Base-by-base conservation (phyloP, 2,888 invertebrate species). In the Hermodice carunculata region DNA sequence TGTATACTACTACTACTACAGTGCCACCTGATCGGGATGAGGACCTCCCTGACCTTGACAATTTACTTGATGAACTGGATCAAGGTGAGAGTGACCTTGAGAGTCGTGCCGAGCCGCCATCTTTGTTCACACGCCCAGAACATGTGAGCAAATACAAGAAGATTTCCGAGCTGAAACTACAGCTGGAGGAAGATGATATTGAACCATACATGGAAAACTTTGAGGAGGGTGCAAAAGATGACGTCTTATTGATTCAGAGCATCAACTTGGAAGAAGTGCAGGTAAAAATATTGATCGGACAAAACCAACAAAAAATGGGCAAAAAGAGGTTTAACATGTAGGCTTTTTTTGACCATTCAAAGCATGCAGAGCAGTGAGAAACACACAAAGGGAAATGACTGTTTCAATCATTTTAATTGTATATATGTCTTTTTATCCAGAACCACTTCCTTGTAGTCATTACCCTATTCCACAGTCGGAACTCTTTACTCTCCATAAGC, bases 231-330 rank as follows among this genome's bases (percentile, higher is more conserved):
- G 77, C 81, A 5, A 67, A 69, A 44, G 80, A 82, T 54, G 82
- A 84, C 46, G 78, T 83, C 37, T 77, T 84, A 22, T 81, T 84
- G 81, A 74, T 84, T 31, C 83, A 82, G 0, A 75, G 72, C 54
- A 82, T 84, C 53, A 74, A 77, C 3, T 72, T 84, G 63, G 80
- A 82, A 61, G 83, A 84, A 40, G 79, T 84, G 1, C 75, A 75
- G 74, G 74, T 73, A 40, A 26, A n/a, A n/a, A n/a, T n/a, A n/a
- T n/a, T n/a, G n/a, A n/a, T n/a, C n/a, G n/a, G n/a, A n/a, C n/a
- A n/a, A n/a, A n/a, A n/a, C n/a, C n/a, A n/a, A n/a, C n/a, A n/a
- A n/a, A n/a, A n/a, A n/a, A n/a, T n/a, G n/a, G n/a, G n/a, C n/a
- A n/a, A n/a, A n/a, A n/a, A n/a, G n/a, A n/a, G n/a, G n/a, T n/a